Base-by-base conservation (phyloP, 2,888 invertebrate species). In the Empis stercorea region DNA sequence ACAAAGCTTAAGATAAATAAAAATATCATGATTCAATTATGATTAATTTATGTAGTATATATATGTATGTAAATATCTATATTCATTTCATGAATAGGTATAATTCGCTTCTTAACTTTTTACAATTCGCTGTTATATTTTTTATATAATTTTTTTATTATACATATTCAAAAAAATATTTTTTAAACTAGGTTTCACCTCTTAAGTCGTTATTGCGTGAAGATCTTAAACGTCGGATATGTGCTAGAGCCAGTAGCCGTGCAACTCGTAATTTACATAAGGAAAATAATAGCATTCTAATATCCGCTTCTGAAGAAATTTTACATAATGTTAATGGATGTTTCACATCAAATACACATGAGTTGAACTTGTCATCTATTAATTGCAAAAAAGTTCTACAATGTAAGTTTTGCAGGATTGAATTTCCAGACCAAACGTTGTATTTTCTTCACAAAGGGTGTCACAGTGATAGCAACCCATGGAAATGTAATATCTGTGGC, bases 391-490 rank as follows among this genome's bases (percentile, higher is more conserved):
- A 67, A 57, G 73, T 76, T 52, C 75, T 87, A 44, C 84, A 87
- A 59, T 95, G 95, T 70, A 76, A 83, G 20, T 91, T 87, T 70
- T 97, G 96, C 71, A 86, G 89, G 58, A 93, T 97, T 61, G 81
- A 87, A 43, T 97, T 94, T 72, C 91, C 92, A 34, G 95, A 97
- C 71, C 88, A 91, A 63, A 96, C 95, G 1, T 76, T 96, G 48
- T 95, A 94, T 72, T 92, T 95, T 72, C 77, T 97, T 55, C 96
- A 97, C 75, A 95, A 95, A 73, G 95, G 95, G 56, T 91, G 96
- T 68, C 96, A 97, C 73, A 94, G 94, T 57, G 92, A 93, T 65
- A 87, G 89, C 56, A 94, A 95, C 72, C 95, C 96, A 1, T 96
- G 79, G 79, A 93, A 93, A 72, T 95, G 95, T 71, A 96, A 96